These are phyloP conservation scores for Anomalospiza imberbis DNA, from an alignment of 2,797 vertebrate species.

Conservation along the genomic window DNA sequence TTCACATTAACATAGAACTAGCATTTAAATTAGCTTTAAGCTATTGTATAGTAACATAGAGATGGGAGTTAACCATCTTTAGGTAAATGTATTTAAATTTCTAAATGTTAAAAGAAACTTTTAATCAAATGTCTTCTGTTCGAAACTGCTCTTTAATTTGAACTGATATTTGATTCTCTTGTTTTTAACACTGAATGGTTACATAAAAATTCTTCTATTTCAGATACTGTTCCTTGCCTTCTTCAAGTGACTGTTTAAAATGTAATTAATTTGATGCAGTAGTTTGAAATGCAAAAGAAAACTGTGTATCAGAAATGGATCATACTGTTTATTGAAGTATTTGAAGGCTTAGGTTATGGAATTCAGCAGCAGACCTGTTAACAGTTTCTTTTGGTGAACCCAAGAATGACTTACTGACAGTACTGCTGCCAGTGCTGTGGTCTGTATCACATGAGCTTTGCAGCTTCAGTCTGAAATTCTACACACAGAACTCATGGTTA, in stretches of 20 bases:
- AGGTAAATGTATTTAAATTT: conserved; percentile 78
- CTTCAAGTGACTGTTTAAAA: not conserved
- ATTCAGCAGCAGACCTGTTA: not conserved
- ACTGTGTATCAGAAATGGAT: not conserved
- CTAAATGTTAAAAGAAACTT: conserved; percentile 76
- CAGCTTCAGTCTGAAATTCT: not conserved
- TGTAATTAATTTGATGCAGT: not conserved
- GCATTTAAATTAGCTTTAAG: conserved; percentile 71
- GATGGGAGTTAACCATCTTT: conserved; percentile 69
- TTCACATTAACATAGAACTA: conserved; percentile 70
- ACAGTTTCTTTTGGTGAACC: not conserved
- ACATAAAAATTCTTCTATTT: conserved; percentile 65
- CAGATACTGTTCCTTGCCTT: conserved; percentile 28
- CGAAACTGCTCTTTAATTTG: conserved; percentile 60
- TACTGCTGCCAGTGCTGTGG: not conserved
- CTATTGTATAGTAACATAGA: conserved; percentile 73
- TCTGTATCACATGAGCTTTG: not conserved
- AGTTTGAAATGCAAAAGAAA: not conserved
- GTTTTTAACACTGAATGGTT: conserved; percentile 65
- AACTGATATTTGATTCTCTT: conserved; percentile 53
- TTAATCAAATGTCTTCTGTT: conserved; percentile 73
- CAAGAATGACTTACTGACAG: not conserved
- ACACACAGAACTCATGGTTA: not conserved
- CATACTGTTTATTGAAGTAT: not conserved
- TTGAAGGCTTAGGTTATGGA: not conserved